A percentile compares a stretch with the other conserved stretches of the same genome.
phyloP scores from a whole-genome alignment of 1,140 invertebrate species.

The Latrodectus geometricus region DNA sequence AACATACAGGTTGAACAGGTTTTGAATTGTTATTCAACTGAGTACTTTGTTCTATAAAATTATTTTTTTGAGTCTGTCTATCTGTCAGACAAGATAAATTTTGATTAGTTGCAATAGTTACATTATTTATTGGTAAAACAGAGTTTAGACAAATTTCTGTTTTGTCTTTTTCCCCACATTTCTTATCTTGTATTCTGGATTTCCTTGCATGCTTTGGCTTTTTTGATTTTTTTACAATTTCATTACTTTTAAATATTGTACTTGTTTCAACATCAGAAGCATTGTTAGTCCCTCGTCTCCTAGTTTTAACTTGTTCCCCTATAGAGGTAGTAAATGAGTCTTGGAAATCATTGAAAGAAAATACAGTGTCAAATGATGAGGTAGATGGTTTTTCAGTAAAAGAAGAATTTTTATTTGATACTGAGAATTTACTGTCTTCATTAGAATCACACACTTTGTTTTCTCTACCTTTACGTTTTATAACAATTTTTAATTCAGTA shows the following conservation, averaged over 20 bases:
- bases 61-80: neutral
- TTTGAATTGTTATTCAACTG: no score
- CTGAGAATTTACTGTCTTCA: no score
- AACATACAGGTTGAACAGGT: neutral
- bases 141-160: no score
- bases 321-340: neutral
- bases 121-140: no score
- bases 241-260: neutral
- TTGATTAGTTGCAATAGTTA: no score
- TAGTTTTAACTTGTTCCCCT: neutral
- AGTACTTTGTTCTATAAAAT: neutral
- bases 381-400: no score
- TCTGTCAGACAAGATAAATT: neutral
- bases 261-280: neutral
- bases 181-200: no score
- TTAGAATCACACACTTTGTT: no score
- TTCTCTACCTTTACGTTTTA: no score
- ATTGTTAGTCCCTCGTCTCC: neutral
- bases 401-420: no score
- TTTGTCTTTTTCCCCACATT: no score
- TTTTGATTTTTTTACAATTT: neutral
- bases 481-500: no score
- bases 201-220: neutral
- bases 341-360: neutral
- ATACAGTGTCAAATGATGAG: neutral